phyloP scores from a whole-genome alignment of 2,888 invertebrate genomes.

The Leptopilina drosophilae region DNA sequence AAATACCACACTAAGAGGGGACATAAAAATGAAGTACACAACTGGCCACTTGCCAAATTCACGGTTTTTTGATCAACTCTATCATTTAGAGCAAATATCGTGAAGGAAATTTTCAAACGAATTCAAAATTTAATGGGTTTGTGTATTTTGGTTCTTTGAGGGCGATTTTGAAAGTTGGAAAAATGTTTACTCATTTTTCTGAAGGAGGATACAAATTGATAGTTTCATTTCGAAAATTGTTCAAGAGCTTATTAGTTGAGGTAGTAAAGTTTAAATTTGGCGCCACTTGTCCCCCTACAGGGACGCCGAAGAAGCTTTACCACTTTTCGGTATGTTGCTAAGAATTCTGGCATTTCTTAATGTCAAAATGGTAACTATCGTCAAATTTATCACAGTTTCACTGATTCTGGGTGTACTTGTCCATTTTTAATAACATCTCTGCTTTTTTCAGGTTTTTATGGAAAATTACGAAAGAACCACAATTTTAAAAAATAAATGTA shows the following conservation, averaged over 20 bases:
- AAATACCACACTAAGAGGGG: neutral
- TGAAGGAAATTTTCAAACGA: neutral
- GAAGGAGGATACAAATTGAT: neutral
- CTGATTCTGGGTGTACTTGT: too few species aligned
- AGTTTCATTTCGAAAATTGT: neutral
- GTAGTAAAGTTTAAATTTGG: neutral
- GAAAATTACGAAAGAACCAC: too few species aligned
- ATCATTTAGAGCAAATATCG: neutral
- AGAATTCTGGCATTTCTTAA: too few species aligned
- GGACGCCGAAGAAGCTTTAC: neutral
- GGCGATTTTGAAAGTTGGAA: neutral
- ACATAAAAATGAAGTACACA: conserved; percentile 4
- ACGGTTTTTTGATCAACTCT: neutral
- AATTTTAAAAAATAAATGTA: too few species aligned
- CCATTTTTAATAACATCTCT: too few species aligned
- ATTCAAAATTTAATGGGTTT: neutral
- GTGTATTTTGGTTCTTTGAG: neutral
- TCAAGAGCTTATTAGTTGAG: neutral
- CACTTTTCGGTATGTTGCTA: neutral
- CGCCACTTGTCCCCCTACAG: neutral
- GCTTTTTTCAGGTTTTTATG: too few species aligned
- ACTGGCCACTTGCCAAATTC: neutral
- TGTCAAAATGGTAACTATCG: too few species aligned
- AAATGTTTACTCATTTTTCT: neutral
- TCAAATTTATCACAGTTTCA: too few species aligned